Percentiles rank a stretch among this genome's conserved stretches.
Conservation (phyloP, 2,888 invertebrate species). For the Oxystoma pomonae region DNA sequence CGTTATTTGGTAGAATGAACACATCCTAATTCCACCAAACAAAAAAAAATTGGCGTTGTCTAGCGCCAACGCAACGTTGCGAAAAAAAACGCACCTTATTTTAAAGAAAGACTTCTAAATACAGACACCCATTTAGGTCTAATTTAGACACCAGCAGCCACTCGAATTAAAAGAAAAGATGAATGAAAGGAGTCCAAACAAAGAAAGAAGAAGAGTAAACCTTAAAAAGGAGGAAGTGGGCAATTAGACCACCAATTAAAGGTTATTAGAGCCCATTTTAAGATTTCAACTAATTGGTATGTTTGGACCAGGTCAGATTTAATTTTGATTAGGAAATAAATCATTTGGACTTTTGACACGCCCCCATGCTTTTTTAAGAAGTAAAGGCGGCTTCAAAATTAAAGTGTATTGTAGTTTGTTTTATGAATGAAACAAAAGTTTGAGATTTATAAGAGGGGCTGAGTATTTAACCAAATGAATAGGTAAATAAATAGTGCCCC, state of each 20-base stretch:
- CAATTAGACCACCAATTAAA: neutral
- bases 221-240: neutral
- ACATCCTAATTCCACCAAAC: too few relatives aligned
- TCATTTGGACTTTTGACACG: neutral
- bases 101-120: too few relatives aligned
- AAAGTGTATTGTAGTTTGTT: neutral
- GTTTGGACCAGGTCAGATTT: neutral
- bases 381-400: neutral
- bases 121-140: neutral
- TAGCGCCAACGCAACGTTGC: too few relatives aligned
- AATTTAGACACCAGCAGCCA: neutral
- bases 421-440: neutral
- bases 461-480: too few relatives aligned
- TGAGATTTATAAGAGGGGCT: too few relatives aligned
- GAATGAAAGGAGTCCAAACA: neutral
- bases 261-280: neutral
- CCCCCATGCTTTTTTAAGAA: neutral
- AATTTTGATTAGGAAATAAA: neutral
- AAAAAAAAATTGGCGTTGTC: too few relatives aligned
- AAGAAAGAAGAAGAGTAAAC: neutral
- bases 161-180: neutral
- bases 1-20: too few relatives aligned
- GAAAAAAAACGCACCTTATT: too few relatives aligned
- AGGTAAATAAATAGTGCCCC: too few relatives aligned
- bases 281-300: neutral